Base-by-base conservation (phyloP, 2,888 invertebrate species). In the Hofmannophila pseudospretella region DNA sequence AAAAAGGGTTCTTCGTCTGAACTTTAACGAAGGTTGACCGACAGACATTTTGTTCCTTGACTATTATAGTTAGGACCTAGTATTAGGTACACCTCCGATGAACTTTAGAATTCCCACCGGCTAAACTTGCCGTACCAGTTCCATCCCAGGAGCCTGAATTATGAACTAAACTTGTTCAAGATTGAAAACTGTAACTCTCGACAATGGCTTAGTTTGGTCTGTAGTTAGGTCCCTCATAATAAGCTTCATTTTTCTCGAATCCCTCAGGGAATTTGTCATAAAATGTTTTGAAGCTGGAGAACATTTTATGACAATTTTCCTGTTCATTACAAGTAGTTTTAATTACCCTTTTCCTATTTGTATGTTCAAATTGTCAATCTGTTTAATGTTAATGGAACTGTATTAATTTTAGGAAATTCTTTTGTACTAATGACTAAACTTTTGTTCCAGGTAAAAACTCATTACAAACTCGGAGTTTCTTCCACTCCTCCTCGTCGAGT, bases 161-260 rank as follows among this genome's bases (percentile, higher is more conserved):
- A 76, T 75, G 61, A 65, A 72, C 62, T 62, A 66, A 73, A 36
- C 61, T 79, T 65, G 64, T 63, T 57, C 63, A 64, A 74, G 66
- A 78, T 80, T 77, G 75, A 76, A 74, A 80, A 76, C 59, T 61
- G 58, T 56, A 55, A 64, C 56, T 63, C 59, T 57, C 55, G 59
- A 69, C 36, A 36, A 31, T 30, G 28, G 51, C 54, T 37, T 59
- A 59, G 53, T 66, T 64, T 55, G 44, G 47, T 36, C 52, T 58
- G 47, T 55, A 54, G 63, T 56, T 56, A 51, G 46, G 39, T 46
- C 39, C 45, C 44, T 47, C 40, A 55, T 67, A 69, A 65, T 67
- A 62, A 65, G 58, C 51, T 47, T 51, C 59, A 67, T 69, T 73
- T 72, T 71, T 67, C 57, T 49, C 38, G 42, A 42, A 9, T 48